Base-by-base conservation (phyloP, 2,797 vertebrate genomes). In the Neoniphon sammara region DNA sequence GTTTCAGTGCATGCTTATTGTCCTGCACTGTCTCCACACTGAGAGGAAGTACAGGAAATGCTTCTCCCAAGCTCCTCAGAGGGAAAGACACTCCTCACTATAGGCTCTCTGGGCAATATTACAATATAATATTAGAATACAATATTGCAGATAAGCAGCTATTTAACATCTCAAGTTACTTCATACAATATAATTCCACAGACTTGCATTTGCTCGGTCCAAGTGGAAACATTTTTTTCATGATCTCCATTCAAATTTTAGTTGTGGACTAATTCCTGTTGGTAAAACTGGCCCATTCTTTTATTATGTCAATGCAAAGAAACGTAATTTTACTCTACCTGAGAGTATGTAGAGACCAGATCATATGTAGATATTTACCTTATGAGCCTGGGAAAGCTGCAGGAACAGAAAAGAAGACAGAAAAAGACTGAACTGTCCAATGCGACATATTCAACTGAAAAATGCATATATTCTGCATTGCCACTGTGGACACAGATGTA, bases 321-420 rank as follows among this genome's bases (percentile, higher is more conserved):
- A 10, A 60, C 39, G 44, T 49, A 23, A 20, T 27, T 30, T 31
- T 18, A 44, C n/a, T 54, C 9, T 8, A 46, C 17, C 21, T 70
- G 10, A 50, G 15, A 30, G n/a, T 34, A 30, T 1, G 1, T 17
- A 54, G 42, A 52, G 30, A 66, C 57, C 14, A 60, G 9, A 54
- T 46, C 21, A 46, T 39, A 30, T 27, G 9, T 23, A n/a, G 27
- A 70, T 86, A 86, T 94, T 98, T 97, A 99, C 97, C 97, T 97
- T 97, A 89, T 97, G 94, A 89, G 97, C 97, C 95, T 97, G 97
- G 87, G 97, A 95, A 84, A 99, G 97, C 97, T 99, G 93, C 87
- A 92, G 93, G 60, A 85, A 74, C 71, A 91, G 85, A 86, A 92
- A 82, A 93, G 76, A 88, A n/a, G n/a, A n/a, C 82, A 80, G 21